Base-by-base conservation (phyloP, 2,888 invertebrate species). In the Aphodius granarius region DNA sequence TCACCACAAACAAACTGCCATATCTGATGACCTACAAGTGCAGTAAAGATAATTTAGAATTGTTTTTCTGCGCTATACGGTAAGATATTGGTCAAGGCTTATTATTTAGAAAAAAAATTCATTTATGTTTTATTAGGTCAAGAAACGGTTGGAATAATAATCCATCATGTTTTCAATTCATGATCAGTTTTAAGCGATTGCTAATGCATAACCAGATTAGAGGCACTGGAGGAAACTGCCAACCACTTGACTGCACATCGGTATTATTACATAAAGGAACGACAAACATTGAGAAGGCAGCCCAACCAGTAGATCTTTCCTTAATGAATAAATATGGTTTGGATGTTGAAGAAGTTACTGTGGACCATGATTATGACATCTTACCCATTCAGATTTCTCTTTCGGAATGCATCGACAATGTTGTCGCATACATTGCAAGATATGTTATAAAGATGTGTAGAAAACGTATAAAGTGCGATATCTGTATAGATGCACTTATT, bases 121-220 rank as follows among this genome's bases (percentile, higher is more conserved):
- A 23, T 5, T 23, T 23, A 5, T 23, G 4, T 4, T 23, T 23
- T 23, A 5, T 23, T 23, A 66, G 68, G n/a, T 68, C 68, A 68
- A 20, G 19, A 6, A 68, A 68, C 22, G 68, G 68, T 18, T 68
- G 68, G 68, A 68, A 68, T 5, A 68, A 68, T 68, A 68, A 68
- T 68, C 68, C 68, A 18, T 18, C 68, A 18, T 16, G 17, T 16
- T 3, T 18, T 15, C 68, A 18, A 68, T 16, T 68, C 19, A 68
- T 68, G 68, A n/a, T 21, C 22, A 21, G 21, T 5, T 68, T 68
- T n/a, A 68, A 68, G n/a, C 20, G n/a, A n/a, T 22, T 68, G 19
- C 68, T 18, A n/a, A 20, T 68, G 13, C 68, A 68, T 6, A 68
- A 68, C 18, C 17, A 16, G 16, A 19, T 68, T 18, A n/a, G 21